Evolutionary conservation across 2,888 invertebrate genomes (phyloP).

Genomic region (Crossocerus cetratus): DNA sequence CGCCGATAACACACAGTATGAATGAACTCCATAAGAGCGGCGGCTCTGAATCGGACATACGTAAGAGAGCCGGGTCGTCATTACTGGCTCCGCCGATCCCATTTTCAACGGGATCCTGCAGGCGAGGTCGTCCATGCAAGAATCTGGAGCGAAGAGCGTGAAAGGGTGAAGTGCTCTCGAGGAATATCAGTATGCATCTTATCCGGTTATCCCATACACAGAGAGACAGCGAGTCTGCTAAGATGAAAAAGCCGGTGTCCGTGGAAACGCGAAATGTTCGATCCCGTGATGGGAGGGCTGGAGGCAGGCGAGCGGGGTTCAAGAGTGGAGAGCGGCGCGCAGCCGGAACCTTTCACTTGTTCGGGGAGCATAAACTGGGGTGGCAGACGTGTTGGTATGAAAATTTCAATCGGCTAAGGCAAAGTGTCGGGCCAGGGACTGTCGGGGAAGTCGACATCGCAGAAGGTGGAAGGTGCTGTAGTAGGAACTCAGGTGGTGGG

Average conservation of each 20-base stretch:
- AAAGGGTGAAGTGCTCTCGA: constrained; percentile 23
- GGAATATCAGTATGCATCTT: constrained; percentile 37
- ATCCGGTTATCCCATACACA: constrained; percentile 17
- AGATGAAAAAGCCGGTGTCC: constrained; percentile 5
- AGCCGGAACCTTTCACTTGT: constrained; percentile 52
- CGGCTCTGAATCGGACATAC: too few species aligned
- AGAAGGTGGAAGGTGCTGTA: constrained; percentile 47
- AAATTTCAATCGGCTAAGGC: constrained; percentile 70
- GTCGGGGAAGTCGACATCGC: constrained; percentile 34
- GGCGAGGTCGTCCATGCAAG: constrained; percentile 10
- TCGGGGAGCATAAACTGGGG: constrained; percentile 62
- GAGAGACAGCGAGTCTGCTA: constrained; percentile 10
- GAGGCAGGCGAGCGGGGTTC: neutral
- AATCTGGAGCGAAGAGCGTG: constrained; percentile 33
- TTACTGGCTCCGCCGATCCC: constrained; percentile 17
- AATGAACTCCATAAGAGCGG: too few species aligned
- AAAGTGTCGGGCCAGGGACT: constrained; percentile 56
- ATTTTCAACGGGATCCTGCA: neutral
- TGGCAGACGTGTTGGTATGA: constrained; percentile 69
- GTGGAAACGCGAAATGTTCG: constrained; percentile 7
- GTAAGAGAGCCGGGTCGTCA: neutral
- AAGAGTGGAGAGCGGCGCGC: neutral
- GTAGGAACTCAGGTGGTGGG: constrained; percentile 29
- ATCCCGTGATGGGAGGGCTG: neutral
- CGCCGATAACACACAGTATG: too few species aligned